Conservation (phyloP, 2,797 vertebrate genomes). For the Acipenser transmontanus region DNA sequence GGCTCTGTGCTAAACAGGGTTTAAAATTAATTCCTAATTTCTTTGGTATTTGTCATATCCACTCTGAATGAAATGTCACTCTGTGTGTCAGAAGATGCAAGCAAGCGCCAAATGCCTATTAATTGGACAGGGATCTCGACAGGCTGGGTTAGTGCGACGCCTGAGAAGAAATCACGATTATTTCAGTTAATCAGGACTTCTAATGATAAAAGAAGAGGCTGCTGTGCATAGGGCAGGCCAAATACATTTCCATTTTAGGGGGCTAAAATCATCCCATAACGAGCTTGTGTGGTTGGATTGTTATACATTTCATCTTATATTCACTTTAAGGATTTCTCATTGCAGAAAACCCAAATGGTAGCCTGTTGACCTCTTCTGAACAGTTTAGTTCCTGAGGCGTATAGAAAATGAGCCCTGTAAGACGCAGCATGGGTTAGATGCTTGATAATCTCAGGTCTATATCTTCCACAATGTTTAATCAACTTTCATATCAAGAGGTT, state of each 20-base stretch:
- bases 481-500: too few species aligned
- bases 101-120: conserved; percentile 49
- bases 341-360: too few species aligned
- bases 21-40: conserved; percentile 73
- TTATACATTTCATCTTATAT: too few species aligned
- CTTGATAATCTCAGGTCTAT: neutral
- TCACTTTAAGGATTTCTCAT: too few species aligned
- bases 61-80: conserved; percentile 69
- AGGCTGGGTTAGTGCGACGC: conserved; percentile 42
- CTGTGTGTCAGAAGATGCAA: conserved; percentile 56
- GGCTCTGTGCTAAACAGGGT: conserved; percentile 49
- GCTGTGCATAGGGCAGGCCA: conserved; percentile 26
- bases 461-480: neutral
- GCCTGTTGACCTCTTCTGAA: too few species aligned
- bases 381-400: too few species aligned
- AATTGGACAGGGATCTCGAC: conserved; percentile 56
- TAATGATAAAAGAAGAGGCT: conserved; percentile 22
- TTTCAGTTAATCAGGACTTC: conserved; percentile 49
- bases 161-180: conserved; percentile 55
- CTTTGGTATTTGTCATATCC: conserved; percentile 35
- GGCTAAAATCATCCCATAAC: too few species aligned
- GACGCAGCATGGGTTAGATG: too few species aligned
- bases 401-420: too few species aligned
- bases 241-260: conserved; percentile 13
- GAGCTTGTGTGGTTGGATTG: too few species aligned